Evolutionary conservation across 2,113 vertebrate genomes (phyloP).

Genomic region (Bombycilla garrulus): DNA sequence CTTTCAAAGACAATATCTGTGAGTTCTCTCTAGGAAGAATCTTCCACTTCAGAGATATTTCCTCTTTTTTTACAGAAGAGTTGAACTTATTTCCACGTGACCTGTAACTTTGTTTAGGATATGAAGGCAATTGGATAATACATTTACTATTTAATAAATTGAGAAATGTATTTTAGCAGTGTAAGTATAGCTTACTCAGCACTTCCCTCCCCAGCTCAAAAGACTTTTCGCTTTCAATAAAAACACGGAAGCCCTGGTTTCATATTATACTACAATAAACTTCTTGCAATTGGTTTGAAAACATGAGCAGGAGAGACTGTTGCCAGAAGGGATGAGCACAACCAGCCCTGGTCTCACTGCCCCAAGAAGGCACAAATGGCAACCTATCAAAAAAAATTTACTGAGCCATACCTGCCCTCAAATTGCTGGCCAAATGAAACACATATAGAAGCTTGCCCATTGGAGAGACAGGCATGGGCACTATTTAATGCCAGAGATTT

Average conservation of each 20-base stretch:
- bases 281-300: slow-evolving; percentile 41
- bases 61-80: neutral
- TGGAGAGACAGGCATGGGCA: slow-evolving; percentile 70
- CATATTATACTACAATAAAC: neutral
- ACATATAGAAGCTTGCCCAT: slow-evolving; percentile 74
- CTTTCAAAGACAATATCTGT: neutral
- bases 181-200: slow-evolving; percentile 60
- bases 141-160: slow-evolving; percentile 34
- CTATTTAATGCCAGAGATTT: slow-evolving; percentile 72
- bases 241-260: slow-evolving; percentile 7
- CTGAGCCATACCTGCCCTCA: neutral
- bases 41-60: neutral
- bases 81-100: slow-evolving; percentile 30
- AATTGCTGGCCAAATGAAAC: slow-evolving; percentile 34
- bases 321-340: neutral
- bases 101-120: slow-evolving; percentile 46
- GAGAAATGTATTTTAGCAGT: slow-evolving; percentile 11
- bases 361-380: neutral
- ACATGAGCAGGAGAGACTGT: neutral
- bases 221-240: slow-evolving; percentile 19
- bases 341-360: neutral
- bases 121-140: slow-evolving; percentile 54
- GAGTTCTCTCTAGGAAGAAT: neutral
- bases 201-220: neutral
- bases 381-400: neutral